Percentiles rank a stretch among this genome's conserved stretches.
Conservation (phyloP, 2,113 vertebrate species). For the Pomatostomus ruficeps region DNA sequence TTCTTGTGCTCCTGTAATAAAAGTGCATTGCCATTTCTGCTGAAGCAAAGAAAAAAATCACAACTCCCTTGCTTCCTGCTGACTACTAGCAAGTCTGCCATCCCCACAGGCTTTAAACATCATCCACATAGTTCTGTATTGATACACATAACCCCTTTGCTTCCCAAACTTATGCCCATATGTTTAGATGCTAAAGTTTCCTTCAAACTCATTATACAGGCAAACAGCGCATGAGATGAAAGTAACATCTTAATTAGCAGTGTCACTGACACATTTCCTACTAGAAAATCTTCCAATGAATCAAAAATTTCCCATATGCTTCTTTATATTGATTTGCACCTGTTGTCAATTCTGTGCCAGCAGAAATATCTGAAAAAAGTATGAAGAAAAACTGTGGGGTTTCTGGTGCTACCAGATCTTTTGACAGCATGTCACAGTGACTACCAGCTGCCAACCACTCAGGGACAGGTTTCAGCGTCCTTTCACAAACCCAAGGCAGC, state of each 20-base stretch:
- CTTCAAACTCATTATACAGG: background rate
- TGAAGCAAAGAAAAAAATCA: background rate
- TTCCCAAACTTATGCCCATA: background rate
- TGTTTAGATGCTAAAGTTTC: background rate
- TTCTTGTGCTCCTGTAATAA: background rate
- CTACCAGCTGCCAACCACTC: background rate
- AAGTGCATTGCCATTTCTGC: background rate
- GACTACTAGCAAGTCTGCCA: background rate
- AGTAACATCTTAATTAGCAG: slow-evolving; percentile 14
- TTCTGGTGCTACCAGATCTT: background rate
- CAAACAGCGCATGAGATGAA: background rate
- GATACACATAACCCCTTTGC: background rate
- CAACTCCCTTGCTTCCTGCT: background rate
- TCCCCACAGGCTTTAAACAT: background rate
- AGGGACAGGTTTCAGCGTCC: background rate
- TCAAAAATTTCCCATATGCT: slow-evolving; percentile 28
- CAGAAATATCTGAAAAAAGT: background rate
- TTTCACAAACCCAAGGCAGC: background rate
- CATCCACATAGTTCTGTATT: background rate
- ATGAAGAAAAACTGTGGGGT: background rate
- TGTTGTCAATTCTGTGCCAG: slow-evolving; percentile 32
- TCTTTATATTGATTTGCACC: slow-evolving; percentile 36
- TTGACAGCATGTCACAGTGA: rapidly evolving
- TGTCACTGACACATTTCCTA: slow-evolving; percentile 27
- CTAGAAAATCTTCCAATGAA: background rate